phyloP scores from a whole-genome alignment of 1,140 invertebrate species.

The Penaeus vannamei region DNA sequence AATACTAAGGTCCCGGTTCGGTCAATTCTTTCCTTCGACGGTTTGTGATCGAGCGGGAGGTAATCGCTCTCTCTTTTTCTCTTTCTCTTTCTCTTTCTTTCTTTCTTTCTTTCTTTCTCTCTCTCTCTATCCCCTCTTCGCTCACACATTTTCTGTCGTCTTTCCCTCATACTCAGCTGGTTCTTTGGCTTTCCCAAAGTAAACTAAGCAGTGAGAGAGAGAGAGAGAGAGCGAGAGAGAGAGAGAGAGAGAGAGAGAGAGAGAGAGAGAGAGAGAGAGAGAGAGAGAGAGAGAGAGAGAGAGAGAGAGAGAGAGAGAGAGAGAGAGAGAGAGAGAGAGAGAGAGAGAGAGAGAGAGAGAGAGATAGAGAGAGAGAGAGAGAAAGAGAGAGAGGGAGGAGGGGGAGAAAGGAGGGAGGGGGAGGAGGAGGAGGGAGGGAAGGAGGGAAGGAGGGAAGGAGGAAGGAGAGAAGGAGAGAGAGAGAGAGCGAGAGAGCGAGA shows the following conservation, averaged over 20 bases:
- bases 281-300: conserved; percentile 31
- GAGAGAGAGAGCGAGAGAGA: background rate
- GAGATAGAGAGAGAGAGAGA: conserved; percentile 37
- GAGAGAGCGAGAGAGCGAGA: conserved; percentile 27
- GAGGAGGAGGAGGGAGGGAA: conserved; percentile 1
- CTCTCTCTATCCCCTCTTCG: background rate
- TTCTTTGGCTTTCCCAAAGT: no score
- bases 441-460: conserved; percentile 24
- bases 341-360: background rate
- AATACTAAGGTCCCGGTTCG: no score
- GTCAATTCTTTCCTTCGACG: no score
- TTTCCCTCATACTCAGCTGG: background rate
- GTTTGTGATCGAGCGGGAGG: no score
- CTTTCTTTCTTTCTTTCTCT: conserved; percentile 14
- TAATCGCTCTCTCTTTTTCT: conserved; percentile 2
- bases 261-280: background rate
- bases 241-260: conserved; percentile 20
- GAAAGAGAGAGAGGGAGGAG: background rate
- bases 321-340: conserved; percentile 36
- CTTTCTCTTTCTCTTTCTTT: conserved; percentile 18
- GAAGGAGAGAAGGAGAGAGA: background rate
- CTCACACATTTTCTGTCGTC: background rate
- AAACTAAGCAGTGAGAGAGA: no score
- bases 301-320: background rate
- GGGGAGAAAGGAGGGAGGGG: conserved; percentile 39